These are phyloP conservation scores for Altica lythri DNA, from an alignment of 2,888 invertebrate species.

Conservation along the genomic window DNA sequence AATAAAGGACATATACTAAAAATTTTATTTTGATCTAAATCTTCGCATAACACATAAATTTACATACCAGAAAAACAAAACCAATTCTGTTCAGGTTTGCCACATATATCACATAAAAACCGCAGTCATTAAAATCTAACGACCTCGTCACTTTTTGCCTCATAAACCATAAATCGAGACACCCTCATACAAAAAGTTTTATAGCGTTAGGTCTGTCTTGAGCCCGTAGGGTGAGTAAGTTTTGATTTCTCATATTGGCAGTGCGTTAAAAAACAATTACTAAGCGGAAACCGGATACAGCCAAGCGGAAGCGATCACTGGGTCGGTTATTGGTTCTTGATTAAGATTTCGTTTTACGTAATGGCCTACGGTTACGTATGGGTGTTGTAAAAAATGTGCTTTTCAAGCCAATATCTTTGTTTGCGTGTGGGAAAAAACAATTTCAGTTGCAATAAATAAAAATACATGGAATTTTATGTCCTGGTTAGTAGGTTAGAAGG, in stretches of 20 bases:
- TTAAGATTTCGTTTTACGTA: constrained; percentile 29
- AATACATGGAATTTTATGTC: too few relatives aligned
- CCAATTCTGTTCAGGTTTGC: too few relatives aligned
- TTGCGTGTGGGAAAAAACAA: too few relatives aligned
- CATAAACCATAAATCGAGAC: constrained; percentile 19
- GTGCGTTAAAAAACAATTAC: constrained; percentile 32
- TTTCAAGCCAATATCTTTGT: too few relatives aligned
- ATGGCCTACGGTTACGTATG: constrained; percentile 15
- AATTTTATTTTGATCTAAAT: too few relatives aligned
- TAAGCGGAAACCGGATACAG: constrained; percentile 28
- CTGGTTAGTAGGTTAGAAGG: too few relatives aligned
- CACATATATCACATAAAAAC: constrained; percentile 9
- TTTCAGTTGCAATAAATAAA: too few relatives aligned
- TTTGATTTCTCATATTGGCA: constrained; percentile 32
- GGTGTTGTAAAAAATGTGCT: constrained; percentile 12
- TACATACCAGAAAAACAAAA: too few relatives aligned
- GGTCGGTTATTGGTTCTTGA: constrained; percentile 32
- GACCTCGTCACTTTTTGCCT: constrained; percentile 14
- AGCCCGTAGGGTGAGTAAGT: constrained; percentile 25
- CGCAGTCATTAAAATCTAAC: constrained; percentile 16
- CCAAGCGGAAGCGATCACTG: constrained; percentile 28
- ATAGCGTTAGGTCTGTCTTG: constrained; percentile 21
- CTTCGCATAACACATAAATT: too few relatives aligned
- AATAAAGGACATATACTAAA: too few relatives aligned
- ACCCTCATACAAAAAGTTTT: constrained; percentile 18